phyloP scores from a whole-genome alignment of 1,140 invertebrate genomes.

The Macrobrachium rosenbergii region DNA sequence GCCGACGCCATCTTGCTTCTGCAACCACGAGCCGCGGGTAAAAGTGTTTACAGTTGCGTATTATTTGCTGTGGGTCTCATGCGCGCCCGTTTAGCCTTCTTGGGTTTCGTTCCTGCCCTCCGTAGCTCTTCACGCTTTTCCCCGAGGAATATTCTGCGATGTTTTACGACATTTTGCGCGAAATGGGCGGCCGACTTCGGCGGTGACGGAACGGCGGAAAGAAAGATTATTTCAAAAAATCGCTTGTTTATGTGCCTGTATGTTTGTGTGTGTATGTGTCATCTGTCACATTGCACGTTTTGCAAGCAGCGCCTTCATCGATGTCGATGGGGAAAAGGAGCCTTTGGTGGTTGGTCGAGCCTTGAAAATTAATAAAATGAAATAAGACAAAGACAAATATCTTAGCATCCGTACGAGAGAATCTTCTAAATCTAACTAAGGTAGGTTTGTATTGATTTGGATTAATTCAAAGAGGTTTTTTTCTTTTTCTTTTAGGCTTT shows the following conservation, averaged over 20 bases:
- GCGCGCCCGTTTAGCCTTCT: slow-evolving; percentile 19
- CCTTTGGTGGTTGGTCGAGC: background rate
- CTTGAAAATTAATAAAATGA: no score
- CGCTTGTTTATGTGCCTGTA: slow-evolving; percentile 38
- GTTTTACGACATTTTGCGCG: background rate
- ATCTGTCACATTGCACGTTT: slow-evolving; percentile 45
- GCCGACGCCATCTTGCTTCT: slow-evolving; percentile 55
- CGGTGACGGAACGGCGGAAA: background rate
- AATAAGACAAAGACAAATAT: no score
- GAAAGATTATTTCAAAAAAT: background rate
- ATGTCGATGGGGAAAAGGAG: background rate
- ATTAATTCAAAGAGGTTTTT: background rate
- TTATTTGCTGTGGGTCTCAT: slow-evolving; percentile 57
- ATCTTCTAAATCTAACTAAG: no score
- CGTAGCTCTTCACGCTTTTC: background rate
- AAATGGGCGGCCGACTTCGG: slow-evolving; percentile 7
- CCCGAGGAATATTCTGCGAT: background rate
- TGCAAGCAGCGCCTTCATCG: slow-evolving; percentile 33
- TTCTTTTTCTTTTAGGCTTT: background rate
- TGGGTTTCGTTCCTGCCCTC: background rate
- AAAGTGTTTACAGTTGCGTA: slow-evolving; percentile 61
- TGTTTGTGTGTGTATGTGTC: slow-evolving; percentile 41
- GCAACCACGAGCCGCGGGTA: slow-evolving; percentile 49
- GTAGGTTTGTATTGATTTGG: background rate
- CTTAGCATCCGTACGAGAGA: no score